These are phyloP conservation scores for Sthenelais limicola DNA, from an alignment of 2,888 invertebrate species.

Conservation along the genomic window DNA sequence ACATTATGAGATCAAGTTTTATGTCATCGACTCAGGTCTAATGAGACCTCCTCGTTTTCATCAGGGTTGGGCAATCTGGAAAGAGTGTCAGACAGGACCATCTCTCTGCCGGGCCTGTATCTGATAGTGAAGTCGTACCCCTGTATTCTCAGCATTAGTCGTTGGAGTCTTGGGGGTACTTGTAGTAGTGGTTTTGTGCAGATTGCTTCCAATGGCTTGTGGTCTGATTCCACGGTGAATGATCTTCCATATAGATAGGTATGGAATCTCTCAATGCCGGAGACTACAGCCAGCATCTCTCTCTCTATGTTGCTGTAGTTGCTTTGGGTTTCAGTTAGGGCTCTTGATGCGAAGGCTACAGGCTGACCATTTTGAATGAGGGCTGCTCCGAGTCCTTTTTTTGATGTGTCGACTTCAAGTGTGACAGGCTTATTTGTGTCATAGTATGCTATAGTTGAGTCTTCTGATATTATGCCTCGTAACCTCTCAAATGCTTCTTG, in stretches of 20 bases:
- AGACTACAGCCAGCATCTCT: slow-evolving; percentile 52
- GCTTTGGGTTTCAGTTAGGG: slow-evolving; percentile 52
- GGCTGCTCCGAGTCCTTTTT: slow-evolving; percentile 52
- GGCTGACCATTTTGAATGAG: slow-evolving; percentile 54
- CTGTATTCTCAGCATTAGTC: slow-evolving; percentile 35
- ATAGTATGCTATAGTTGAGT: slow-evolving; percentile 26
- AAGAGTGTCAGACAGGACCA: slow-evolving; percentile 49
- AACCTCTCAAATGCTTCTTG: slow-evolving; percentile 2
- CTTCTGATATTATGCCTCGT: not conserved
- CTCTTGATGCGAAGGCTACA: slow-evolving; percentile 55
- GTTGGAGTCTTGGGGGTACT: slow-evolving; percentile 39
- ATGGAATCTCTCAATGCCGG: slow-evolving; percentile 53
- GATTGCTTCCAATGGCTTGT: slow-evolving; percentile 52
- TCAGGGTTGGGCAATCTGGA: slow-evolving; percentile 45
- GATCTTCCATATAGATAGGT: slow-evolving; percentile 51
- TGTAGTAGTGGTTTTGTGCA: slow-evolving; percentile 37
- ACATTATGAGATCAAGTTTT: not conserved
- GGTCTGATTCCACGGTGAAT: slow-evolving; percentile 54
- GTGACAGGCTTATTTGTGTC: slow-evolving; percentile 32
- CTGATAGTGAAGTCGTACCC: slow-evolving; percentile 45
- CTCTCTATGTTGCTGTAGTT: slow-evolving; percentile 55
- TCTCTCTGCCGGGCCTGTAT: slow-evolving; percentile 47
- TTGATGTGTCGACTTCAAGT: slow-evolving; percentile 32
- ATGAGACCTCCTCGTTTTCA: not conserved
- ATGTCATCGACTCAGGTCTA: slow-evolving; percentile 3